These are phyloP conservation scores for Diplolepis rosae DNA, from an alignment of 2,888 invertebrate genomes.

Conservation along the genomic window DNA sequence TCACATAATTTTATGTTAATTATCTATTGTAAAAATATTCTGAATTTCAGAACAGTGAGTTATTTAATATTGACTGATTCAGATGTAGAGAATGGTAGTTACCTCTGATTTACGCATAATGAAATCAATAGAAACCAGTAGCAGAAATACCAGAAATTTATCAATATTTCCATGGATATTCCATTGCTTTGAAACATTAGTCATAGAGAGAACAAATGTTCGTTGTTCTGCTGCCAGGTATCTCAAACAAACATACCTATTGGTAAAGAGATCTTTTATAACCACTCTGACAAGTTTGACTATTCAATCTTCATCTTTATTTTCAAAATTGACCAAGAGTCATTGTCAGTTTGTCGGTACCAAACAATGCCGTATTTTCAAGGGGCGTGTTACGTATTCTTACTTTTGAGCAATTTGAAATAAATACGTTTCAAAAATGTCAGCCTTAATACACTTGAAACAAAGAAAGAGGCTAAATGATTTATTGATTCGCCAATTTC, in stretches of 20 bases:
- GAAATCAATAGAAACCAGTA: background rate
- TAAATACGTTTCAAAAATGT: constrained; percentile 12
- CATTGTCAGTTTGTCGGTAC: background rate
- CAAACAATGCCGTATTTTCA: constrained; percentile 1
- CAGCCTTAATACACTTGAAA: constrained; percentile 8
- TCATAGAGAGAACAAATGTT: background rate
- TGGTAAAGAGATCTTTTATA: background rate
- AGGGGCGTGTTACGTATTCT: constrained; percentile 4
- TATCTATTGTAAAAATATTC: too few relatives aligned
- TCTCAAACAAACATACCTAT: background rate
- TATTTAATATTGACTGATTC: too few relatives aligned
- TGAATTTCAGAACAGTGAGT: too few relatives aligned
- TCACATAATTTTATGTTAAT: too few relatives aligned
- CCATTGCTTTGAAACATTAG: background rate
- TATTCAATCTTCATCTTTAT: background rate
- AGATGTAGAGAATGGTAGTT: too few relatives aligned
- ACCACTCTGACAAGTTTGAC: background rate
- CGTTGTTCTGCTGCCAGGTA: background rate
- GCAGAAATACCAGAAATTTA: background rate
- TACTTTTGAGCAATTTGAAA: background rate
- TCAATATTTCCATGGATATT: background rate
- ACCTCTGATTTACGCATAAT: too few relatives aligned
- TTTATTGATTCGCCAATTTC: constrained; percentile 1
- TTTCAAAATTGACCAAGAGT: background rate
- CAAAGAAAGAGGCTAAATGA: background rate